Conservation (phyloP, 2,113 vertebrate species). For the Aegotheles bennettii region DNA sequence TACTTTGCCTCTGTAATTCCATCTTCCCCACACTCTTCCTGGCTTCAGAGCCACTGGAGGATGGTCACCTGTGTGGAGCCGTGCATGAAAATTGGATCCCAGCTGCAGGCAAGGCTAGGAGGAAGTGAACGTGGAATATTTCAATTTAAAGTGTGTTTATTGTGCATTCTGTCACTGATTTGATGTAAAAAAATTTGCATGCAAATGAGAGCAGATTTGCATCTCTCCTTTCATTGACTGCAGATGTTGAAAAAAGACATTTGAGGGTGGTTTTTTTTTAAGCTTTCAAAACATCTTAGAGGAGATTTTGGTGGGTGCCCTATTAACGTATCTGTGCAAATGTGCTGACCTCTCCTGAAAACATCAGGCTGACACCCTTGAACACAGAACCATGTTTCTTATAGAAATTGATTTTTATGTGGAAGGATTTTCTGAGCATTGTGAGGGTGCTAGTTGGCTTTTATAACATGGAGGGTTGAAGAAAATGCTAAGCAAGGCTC, state of each 20-base stretch:
- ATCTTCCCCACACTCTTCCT: conserved; percentile 52
- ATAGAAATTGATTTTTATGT: not conserved
- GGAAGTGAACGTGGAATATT: conserved; percentile 61
- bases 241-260: conserved; percentile 57
- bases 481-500: not conserved
- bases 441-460: not conserved
- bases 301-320: not conserved
- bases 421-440: not conserved
- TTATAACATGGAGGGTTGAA: not conserved
- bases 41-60: conserved; percentile 16
- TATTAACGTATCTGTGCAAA: not conserved
- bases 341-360: conserved; percentile 47
- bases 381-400: accelerated
- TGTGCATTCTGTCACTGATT: conserved; percentile 57
- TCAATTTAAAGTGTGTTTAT: conserved; percentile 62
- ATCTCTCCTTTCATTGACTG: conserved; percentile 61
- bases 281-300: conserved; percentile 32
- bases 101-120: conserved; percentile 55
- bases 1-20: conserved; percentile 56
- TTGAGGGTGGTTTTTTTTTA: not conserved
- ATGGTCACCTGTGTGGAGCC: conserved; percentile 47
- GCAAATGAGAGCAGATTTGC: conserved; percentile 59
- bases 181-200: conserved; percentile 66
- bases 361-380: not conserved
- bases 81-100: conserved; percentile 50